Conservation (phyloP, 1,140 invertebrate genomes). For the Metopolophium dirhodum region DNA sequence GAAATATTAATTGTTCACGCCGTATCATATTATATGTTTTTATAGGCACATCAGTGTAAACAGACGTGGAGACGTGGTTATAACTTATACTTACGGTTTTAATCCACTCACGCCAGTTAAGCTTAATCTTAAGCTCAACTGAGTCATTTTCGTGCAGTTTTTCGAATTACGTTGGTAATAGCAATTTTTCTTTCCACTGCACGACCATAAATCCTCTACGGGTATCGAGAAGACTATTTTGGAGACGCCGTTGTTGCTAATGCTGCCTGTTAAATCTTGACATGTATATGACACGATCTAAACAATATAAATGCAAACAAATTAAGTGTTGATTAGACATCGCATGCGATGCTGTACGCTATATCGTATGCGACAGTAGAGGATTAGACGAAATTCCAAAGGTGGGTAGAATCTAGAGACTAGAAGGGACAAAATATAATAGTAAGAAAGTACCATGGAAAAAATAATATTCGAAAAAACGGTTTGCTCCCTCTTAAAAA, state of each 20-base stretch:
- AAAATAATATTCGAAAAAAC: background rate
- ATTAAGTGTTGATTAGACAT: background rate
- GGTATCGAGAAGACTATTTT: background rate
- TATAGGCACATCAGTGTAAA: background rate
- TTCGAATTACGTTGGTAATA: background rate
- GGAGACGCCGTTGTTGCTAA: background rate
- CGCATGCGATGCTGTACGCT: background rate
- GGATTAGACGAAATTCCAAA: background rate
- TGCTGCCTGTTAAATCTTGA: background rate
- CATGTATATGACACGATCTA: background rate
- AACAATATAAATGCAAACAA: background rate
- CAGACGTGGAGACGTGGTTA: background rate
- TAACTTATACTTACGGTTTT: background rate
- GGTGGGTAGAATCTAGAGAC: background rate
- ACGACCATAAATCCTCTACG: background rate
- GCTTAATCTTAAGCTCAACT: background rate
- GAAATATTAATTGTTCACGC: too few relatives aligned
- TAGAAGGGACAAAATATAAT: background rate
- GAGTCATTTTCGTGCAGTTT: background rate
- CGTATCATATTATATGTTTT: background rate
- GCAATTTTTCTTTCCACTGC: background rate
- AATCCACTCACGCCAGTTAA: rapidly evolving
- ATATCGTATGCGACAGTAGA: background rate
- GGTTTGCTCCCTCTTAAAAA: background rate
- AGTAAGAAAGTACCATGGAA: background rate